These are phyloP conservation scores for Athripsodes cinereus DNA, from an alignment of 2,888 invertebrate species.

Conservation along the genomic window DNA sequence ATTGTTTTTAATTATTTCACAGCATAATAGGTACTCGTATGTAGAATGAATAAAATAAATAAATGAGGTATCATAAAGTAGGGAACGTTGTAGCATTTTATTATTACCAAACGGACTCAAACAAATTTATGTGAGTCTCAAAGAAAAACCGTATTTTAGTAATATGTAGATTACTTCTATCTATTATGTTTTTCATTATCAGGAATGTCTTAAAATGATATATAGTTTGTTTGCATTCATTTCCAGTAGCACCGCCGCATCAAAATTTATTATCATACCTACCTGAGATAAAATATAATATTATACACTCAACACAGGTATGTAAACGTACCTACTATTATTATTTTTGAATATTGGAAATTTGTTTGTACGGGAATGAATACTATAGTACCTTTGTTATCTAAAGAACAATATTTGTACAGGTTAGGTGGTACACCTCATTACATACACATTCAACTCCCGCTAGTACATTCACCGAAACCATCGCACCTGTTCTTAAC, in stretches of 20 bases:
- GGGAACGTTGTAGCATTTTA: too few species aligned
- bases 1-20: too few species aligned
- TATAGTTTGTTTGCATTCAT: not conserved
- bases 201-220: not conserved
- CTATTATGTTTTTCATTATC: not conserved
- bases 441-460: slow-evolving; percentile 5
- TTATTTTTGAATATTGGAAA: slow-evolving; percentile 10
- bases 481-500: not conserved
- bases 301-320: not conserved
- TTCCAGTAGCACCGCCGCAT: not conserved
- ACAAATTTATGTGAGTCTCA: too few species aligned
- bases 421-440: slow-evolving; percentile 10
- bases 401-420: slow-evolving; percentile 10
- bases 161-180: too few species aligned
- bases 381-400: slow-evolving; percentile 8
- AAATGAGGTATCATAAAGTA: too few species aligned
- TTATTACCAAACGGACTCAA: too few species aligned
- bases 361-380: slow-evolving; percentile 6
- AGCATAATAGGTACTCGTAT: too few species aligned
- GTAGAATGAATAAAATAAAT: too few species aligned
- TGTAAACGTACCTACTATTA: not conserved
- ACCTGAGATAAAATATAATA: not conserved
- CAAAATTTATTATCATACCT: slow-evolving; percentile 1
- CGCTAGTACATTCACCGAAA: not conserved
- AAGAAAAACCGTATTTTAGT: too few species aligned